phyloP scores from a whole-genome alignment of 2,888 invertebrate genomes.

The Ectropis crepuscularia region DNA sequence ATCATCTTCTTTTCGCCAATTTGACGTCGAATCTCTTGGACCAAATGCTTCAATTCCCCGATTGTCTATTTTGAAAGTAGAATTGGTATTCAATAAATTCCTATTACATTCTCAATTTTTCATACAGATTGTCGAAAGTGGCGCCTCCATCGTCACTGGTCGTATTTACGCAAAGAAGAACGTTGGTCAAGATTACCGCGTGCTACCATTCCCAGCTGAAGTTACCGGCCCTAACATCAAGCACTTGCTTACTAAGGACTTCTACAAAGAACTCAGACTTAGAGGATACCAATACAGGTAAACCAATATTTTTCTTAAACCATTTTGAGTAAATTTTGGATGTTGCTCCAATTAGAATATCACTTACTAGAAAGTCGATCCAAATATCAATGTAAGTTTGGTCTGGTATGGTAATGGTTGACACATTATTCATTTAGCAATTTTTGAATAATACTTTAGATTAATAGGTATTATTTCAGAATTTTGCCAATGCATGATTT shows the following conservation, averaged over 20 bases:
- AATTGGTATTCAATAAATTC: too few relatives aligned
- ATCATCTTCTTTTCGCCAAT: too few relatives aligned
- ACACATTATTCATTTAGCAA: too few relatives aligned
- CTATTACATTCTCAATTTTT: neutral
- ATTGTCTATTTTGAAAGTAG: too few relatives aligned
- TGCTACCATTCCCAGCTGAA: conserved; percentile 71
- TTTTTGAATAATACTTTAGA: too few relatives aligned
- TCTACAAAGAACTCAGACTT: conserved; percentile 89
- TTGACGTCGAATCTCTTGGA: too few relatives aligned
- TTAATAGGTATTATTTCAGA: too few relatives aligned
- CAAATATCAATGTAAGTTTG: too few relatives aligned
- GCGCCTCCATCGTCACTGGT: conserved; percentile 89
- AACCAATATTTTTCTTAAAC: neutral
- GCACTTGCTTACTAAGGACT: conserved; percentile 85
- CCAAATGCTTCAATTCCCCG: too few relatives aligned
- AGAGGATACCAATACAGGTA: conserved; percentile 88
- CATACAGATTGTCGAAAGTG: conserved; percentile 87
- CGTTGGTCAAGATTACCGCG: conserved; percentile 81
- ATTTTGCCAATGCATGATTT: too few relatives aligned
- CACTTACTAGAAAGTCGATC: too few relatives aligned
- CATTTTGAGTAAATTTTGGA: neutral
- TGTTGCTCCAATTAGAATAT: neutral
- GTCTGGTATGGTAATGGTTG: too few relatives aligned
- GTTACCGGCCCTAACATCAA: conserved; percentile 71
- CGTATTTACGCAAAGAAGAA: conserved; percentile 85